These are phyloP conservation scores for Metridium senile DNA, from an alignment of 92 coral and sea anemone species.

Conservation along the genomic window DNA sequence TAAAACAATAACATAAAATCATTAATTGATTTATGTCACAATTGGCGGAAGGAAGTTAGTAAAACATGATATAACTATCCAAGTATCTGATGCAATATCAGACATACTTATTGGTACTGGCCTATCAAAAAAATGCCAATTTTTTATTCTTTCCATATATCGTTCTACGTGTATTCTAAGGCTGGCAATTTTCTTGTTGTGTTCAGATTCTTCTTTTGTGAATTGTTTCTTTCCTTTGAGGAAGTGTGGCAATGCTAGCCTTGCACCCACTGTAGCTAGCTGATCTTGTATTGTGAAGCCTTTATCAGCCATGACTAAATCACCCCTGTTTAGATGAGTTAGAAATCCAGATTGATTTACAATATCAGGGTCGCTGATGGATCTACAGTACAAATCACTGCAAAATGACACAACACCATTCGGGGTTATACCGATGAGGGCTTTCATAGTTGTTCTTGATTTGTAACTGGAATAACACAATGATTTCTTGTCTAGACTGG, in stretches of 20 bases:
- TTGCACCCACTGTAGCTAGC: slow-evolving; percentile 54
- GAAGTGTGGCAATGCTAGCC: slow-evolving; percentile 52
- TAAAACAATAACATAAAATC: not conserved
- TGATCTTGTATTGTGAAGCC: slow-evolving; percentile 60
- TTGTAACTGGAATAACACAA: slow-evolving; percentile 60
- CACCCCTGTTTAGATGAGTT: slow-evolving; percentile 45
- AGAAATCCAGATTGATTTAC: slow-evolving; percentile 54
- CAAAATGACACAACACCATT: slow-evolving; percentile 59
- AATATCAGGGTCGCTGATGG: slow-evolving; percentile 55
- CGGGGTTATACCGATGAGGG: slow-evolving; percentile 67
- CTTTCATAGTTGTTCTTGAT: slow-evolving; percentile 59
- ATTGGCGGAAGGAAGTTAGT: slow-evolving; percentile 61
- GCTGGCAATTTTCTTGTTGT: slow-evolving; percentile 61
- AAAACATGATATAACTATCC: slow-evolving; percentile 58
- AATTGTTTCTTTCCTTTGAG: slow-evolving; percentile 49
- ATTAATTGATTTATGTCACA: not conserved
- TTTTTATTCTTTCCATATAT: slow-evolving; percentile 56
- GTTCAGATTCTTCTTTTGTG: slow-evolving; percentile 48
- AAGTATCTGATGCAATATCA: slow-evolving; percentile 54
- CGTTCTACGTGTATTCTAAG: slow-evolving; percentile 63
- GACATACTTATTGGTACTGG: slow-evolving; percentile 34
- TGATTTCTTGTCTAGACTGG: slow-evolving; percentile 53
- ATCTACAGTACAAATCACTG: slow-evolving; percentile 61
- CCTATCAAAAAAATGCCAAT: slow-evolving; percentile 59
- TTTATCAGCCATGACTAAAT: slow-evolving; percentile 65